Evolutionary conservation across 2,113 vertebrate species (phyloP), one percentile per base, ranked within the genome.

Genomic region (Mustelus asterias): DNA sequence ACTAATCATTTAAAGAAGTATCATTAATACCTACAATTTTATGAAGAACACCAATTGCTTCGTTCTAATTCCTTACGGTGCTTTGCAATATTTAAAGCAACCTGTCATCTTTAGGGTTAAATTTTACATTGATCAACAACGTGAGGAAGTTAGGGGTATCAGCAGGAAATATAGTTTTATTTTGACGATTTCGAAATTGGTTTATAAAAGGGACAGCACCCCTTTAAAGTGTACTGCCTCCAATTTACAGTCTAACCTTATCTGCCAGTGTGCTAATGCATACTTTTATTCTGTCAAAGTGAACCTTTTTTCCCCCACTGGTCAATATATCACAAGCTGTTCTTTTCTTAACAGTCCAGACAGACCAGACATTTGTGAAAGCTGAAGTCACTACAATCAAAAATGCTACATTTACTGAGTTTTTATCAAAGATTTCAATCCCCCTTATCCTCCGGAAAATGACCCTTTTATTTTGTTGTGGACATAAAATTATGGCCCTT

Each of bases 401-500:
- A 98, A 98, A 97, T 96, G 98, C 97, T 98, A 98, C 97, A 97
- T 98, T 99, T 98, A 98, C 98, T 98, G 97, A 98, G 98, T 97
- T 98, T 98, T 98, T 98, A 98, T 98, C 98, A 98, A 98, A 98
- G 98, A 99, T 98, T 99, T 98, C 98, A 98, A 98, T 98, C 99
- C 98, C 98, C 97, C 98, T 98, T 98, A 98, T 98, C 98, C 98
- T 97, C 97, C 97, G 98, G 97, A 98, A 99, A 99, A 99, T 99
- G 98, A 99, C 98, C 98, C 99, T 98, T 99, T 99, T 98, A 99
- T 99, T 99, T 99, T 99, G 98, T 99, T 98, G 98, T 98, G 98
- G 98, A 98, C 98, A 98, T 99, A 98, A 99, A 99, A 99, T 99
- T 99, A 99, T 98, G 98, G 99, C 97, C 97, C 98, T 97, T 97